These are phyloP conservation scores for Amblyjoppa proteus DNA, from an alignment of 2,888 invertebrate genomes.

Conservation along the genomic window DNA sequence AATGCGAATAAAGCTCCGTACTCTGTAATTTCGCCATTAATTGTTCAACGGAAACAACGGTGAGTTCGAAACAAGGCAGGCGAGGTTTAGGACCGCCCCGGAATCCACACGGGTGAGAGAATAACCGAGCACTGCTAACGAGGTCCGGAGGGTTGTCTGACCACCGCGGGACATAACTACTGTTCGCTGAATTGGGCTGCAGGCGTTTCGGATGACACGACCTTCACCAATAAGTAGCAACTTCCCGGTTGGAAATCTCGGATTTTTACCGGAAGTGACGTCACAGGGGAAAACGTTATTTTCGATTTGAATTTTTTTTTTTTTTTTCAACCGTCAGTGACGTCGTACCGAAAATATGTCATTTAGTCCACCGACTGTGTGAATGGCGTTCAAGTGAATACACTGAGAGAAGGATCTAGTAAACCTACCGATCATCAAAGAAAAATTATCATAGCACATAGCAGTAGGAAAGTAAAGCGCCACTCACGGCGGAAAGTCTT, in stretches of 20 bases:
- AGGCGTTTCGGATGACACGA: conserved; percentile 18
- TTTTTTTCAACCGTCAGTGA: too few species aligned
- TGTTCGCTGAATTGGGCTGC: neutral
- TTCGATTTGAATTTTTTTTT: too few species aligned
- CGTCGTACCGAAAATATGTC: too few species aligned
- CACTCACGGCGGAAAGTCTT: too few species aligned
- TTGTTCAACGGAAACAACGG: conserved; percentile 29
- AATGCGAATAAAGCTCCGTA: neutral
- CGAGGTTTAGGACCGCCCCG: neutral
- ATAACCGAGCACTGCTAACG: conserved; percentile 42
- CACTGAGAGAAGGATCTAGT: too few species aligned
- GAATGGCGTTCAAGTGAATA: too few species aligned
- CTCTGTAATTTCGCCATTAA: conserved; percentile 35
- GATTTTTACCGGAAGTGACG: neutral
- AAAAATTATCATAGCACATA: too few species aligned
- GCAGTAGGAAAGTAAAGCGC: too few species aligned
- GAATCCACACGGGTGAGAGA: conserved; percentile 31
- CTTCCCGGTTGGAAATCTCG: neutral
- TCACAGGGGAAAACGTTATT: neutral
- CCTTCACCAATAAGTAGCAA: neutral
- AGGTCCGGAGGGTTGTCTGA: conserved; percentile 33
- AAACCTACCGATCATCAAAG: too few species aligned
- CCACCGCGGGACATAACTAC: conserved; percentile 28
- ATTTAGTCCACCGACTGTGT: too few species aligned
- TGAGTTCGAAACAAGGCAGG: conserved; percentile 22